Percentiles rank a stretch among this genome's conserved stretches.
These are phyloP conservation scores for Gandaritis pyraliata DNA, from an alignment of 2,888 invertebrate genomes.

Conservation along the genomic window DNA sequence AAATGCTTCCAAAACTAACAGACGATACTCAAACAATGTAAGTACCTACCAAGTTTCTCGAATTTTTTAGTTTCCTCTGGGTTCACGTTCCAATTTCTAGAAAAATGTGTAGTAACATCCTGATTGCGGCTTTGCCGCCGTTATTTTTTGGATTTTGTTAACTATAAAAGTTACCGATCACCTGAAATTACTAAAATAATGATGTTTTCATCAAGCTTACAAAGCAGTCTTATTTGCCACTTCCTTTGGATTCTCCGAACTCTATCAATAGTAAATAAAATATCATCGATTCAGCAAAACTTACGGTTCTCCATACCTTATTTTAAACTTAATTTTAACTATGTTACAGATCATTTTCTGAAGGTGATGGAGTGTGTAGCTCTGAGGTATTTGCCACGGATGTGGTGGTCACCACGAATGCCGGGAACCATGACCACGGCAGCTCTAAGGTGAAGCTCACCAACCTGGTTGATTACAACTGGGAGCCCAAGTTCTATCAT, in stretches of 20 bases:
- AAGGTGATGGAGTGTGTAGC: constrained; percentile 85
- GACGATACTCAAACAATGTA: constrained; percentile 79
- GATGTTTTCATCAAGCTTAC: constrained; percentile 19
- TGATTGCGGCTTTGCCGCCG: constrained; percentile 55
- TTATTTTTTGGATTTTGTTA: background rate
- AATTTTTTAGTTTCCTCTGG: constrained; percentile 27
- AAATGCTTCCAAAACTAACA: constrained; percentile 75
- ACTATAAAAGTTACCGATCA: constrained; percentile 23
- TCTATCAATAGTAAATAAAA: background rate
- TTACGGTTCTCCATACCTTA: background rate
- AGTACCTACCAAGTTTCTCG: constrained; percentile 55
- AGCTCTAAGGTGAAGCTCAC: constrained; percentile 95
- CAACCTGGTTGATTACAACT: constrained; percentile 95
- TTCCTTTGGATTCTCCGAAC: constrained; percentile 17
- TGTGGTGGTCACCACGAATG: constrained; percentile 88
- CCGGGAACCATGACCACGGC: constrained; percentile 90
- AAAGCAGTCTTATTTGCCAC: constrained; percentile 16
- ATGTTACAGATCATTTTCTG: constrained; percentile 82
- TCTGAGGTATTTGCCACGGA: constrained; percentile 84
- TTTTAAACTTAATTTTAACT: background rate
- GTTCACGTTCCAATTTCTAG: constrained; percentile 24
- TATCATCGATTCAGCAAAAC: constrained; percentile 4
- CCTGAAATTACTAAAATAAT: constrained; percentile 22
- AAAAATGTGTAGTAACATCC: background rate
- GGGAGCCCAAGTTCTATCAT: constrained; percentile 94